phyloP scores from a whole-genome alignment of 2,797 vertebrate species.

The Falco rusticolus region DNA sequence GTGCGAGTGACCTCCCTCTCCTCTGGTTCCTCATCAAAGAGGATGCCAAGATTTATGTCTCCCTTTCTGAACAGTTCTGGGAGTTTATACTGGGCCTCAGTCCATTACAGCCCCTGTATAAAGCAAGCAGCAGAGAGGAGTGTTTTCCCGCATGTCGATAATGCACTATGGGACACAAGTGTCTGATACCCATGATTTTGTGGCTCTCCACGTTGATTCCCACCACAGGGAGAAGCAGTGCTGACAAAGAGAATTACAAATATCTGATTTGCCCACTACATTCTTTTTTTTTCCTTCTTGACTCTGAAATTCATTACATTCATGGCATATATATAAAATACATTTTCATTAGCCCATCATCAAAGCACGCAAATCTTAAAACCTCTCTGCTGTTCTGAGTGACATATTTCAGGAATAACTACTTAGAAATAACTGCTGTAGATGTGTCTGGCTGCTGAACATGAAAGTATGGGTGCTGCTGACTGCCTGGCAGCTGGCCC shows the following conservation, averaged over 20 bases:
- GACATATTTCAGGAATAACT: slow-evolving; percentile 64
- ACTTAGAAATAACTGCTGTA: slow-evolving; percentile 64
- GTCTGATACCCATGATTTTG: background rate
- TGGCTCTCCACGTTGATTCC: background rate
- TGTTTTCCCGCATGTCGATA: background rate
- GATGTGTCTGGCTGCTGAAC: slow-evolving; percentile 72
- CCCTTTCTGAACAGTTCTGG: background rate
- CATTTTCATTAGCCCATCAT: slow-evolving; percentile 51
- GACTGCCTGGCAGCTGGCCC: slow-evolving; percentile 75
- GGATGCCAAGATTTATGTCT: background rate
- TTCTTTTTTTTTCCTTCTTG: background rate
- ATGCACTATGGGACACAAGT: background rate
- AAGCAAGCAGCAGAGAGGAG: background rate
- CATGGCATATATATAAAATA: slow-evolving; percentile 15
- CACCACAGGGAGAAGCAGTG: background rate
- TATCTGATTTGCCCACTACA: background rate
- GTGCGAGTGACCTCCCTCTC: background rate
- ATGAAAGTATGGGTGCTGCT: slow-evolving; percentile 78
- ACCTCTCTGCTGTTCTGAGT: slow-evolving; percentile 54
- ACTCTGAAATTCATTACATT: slow-evolving; percentile 44
- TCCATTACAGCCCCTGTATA: background rate
- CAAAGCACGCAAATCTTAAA: slow-evolving; percentile 52
- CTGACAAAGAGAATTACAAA: slow-evolving; percentile 43
- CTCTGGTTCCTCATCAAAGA: background rate
- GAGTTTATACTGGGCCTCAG: background rate